A percentile compares a stretch with the other conserved stretches of the same genome.
phyloP scores from a whole-genome alignment of 2,888 invertebrate species.

The Reticulitermes lucifugus region DNA sequence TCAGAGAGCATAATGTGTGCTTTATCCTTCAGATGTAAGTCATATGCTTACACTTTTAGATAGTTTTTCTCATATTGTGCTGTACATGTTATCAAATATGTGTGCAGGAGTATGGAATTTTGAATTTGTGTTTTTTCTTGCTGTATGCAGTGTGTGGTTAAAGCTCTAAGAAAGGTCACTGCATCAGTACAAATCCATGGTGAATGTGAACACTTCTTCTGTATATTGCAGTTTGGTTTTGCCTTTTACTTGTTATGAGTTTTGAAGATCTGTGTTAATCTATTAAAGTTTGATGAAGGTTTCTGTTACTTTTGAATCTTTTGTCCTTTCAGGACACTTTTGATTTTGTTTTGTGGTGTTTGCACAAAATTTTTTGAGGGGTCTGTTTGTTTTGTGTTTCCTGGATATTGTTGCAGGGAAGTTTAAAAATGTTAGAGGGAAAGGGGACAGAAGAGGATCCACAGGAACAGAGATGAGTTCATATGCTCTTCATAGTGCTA shows the following conservation, averaged over 20 bases:
- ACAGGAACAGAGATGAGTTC: neutral
- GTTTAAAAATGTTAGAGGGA: neutral
- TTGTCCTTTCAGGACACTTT: neutral
- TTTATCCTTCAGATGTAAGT: too few species aligned
- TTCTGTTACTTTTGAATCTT: neutral
- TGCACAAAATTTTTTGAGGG: neutral
- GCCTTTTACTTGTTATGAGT: neutral
- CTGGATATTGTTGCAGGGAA: constrained; percentile 27
- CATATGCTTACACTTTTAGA: too few species aligned
- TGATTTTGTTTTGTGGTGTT: neutral
- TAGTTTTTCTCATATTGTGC: neutral
- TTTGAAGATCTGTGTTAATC: neutral
- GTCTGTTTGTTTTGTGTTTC: constrained; percentile 17
- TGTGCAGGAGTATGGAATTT: neutral
- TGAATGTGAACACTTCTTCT: neutral
- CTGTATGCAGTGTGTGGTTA: neutral
- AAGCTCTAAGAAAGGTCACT: neutral
- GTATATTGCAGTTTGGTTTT: neutral
- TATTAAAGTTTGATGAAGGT: neutral
- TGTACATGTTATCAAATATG: neutral
- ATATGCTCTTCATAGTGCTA: neutral
- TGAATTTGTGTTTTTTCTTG: neutral
- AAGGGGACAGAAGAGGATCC: neutral
- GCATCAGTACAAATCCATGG: neutral
- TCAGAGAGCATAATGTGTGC: too few species aligned